phyloP scores from a whole-genome alignment of 2,888 invertebrate species.

The Pristionchus arcanus region DNA sequence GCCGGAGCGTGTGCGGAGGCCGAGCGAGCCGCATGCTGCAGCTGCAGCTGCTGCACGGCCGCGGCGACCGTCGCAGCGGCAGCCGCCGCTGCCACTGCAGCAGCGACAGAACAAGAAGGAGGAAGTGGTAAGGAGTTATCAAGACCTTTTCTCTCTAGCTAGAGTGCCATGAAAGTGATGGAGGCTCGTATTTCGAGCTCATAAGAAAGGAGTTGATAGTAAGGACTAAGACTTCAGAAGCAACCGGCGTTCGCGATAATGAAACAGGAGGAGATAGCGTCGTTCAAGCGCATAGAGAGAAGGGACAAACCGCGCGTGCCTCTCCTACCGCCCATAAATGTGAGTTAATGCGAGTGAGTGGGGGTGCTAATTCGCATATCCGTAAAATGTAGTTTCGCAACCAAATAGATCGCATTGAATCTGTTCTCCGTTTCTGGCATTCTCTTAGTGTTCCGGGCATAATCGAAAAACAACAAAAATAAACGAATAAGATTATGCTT shows the following conservation, averaged over 20 bases:
- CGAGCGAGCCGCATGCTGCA: not conserved
- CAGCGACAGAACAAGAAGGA: not conserved
- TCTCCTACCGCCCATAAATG: conserved; percentile 1
- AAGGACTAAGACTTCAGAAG: not conserved
- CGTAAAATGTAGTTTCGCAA: too few relatives aligned
- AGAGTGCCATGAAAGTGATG: too few relatives aligned
- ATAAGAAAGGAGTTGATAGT: too few relatives aligned
- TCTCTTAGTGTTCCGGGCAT: not conserved
- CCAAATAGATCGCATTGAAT: too few relatives aligned
- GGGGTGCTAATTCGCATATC: too few relatives aligned
- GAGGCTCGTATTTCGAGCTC: too few relatives aligned
- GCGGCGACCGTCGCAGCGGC: not conserved
- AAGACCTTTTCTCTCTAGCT: too few relatives aligned
- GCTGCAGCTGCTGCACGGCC: not conserved
- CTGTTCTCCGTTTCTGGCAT: not conserved
- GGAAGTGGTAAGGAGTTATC: not conserved
- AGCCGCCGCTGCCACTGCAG: not conserved
- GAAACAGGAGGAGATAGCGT: not conserved
- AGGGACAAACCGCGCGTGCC: not conserved
- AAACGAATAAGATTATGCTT: not conserved
- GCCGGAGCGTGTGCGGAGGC: conserved; percentile 17
- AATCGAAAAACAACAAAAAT: not conserved
- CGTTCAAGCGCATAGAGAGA: not conserved
- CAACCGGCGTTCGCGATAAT: conserved; percentile 32
- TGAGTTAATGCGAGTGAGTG: not conserved